A percentile compares a stretch with the other conserved stretches of the same genome.
phyloP scores from a whole-genome alignment of 2,888 invertebrate species.

The Agrilus cyanescens region DNA sequence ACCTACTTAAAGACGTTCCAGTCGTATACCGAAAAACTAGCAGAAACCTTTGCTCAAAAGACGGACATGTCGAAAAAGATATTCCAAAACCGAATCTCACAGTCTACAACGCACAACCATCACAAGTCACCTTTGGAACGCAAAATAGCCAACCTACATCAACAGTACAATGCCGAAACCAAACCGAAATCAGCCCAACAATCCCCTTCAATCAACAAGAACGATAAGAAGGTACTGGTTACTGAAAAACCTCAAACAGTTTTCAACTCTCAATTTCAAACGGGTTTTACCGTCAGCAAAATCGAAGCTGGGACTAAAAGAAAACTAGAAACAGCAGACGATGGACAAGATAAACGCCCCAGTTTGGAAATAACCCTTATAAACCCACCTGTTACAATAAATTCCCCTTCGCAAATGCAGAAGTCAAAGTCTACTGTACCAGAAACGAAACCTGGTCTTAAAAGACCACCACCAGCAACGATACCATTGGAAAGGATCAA shows the following conservation, averaged over 20 bases:
- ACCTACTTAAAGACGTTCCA: slow-evolving; percentile 30
- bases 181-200: slow-evolving; percentile 16
- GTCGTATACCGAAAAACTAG: slow-evolving; percentile 23
- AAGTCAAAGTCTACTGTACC: slow-evolving; percentile 8
- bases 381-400: slow-evolving; percentile 19
- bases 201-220: slow-evolving; percentile 6
- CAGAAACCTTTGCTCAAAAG: slow-evolving; percentile 8
- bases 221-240: slow-evolving; percentile 10
- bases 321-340: slow-evolving; percentile 23
- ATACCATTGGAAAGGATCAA: slow-evolving; percentile 41
- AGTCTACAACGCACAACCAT: slow-evolving; percentile 10
- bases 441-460: slow-evolving; percentile 19
- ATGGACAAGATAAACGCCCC: slow-evolving; percentile 26
- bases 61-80: slow-evolving; percentile 8
- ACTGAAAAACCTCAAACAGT: slow-evolving; percentile 11
- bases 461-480: slow-evolving; percentile 42
- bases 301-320: slow-evolving; percentile 31
- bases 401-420: slow-evolving; percentile 11
- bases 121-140: slow-evolving; percentile 14
- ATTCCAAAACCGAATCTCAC: slow-evolving; percentile 4
- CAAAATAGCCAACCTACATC: slow-evolving; percentile 29
- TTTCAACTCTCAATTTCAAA: slow-evolving; percentile 16
- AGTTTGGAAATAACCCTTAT: slow-evolving; percentile 34
- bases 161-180: slow-evolving; percentile 25
- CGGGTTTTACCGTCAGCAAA: slow-evolving; percentile 36